phyloP scores from a whole-genome alignment of 2,113 vertebrate genomes.

The Tor tambroides region DNA sequence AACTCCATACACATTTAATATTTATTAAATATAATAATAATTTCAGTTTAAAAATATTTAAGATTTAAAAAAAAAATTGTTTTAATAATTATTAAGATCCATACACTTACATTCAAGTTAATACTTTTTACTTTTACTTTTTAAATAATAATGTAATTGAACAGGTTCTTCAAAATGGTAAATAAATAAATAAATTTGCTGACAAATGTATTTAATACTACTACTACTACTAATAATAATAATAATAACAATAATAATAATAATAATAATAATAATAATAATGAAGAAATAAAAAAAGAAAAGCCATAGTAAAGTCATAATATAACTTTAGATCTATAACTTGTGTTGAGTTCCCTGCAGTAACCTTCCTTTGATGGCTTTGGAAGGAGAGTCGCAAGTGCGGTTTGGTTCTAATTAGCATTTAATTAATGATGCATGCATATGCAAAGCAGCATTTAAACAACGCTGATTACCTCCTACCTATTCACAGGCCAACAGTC shows the following conservation, averaged over 20 bases:
- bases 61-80: not conserved
- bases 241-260: no score
- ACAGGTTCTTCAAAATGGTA: not conserved
- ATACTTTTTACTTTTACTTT: not conserved
- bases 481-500: constrained; percentile 79
- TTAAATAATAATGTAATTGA: no score
- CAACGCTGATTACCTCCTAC: constrained; percentile 78
- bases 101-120: no score
- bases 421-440: constrained; percentile 79
- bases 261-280: no score
- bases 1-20: not conserved
- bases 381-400: constrained; percentile 71
- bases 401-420: constrained; percentile 74
- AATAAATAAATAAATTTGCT: no score
- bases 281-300: not conserved
- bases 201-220: no score
- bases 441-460: constrained; percentile 81
- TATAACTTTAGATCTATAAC: not conserved
- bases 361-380: constrained; percentile 76
- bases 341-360: constrained; percentile 5
- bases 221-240: no score
- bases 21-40: not conserved
- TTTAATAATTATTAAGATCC: no score
- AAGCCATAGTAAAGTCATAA: not conserved
- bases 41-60: not conserved